Conservation (phyloP, 2,113 vertebrate species). For the Cheirogaleus medius region DNA sequence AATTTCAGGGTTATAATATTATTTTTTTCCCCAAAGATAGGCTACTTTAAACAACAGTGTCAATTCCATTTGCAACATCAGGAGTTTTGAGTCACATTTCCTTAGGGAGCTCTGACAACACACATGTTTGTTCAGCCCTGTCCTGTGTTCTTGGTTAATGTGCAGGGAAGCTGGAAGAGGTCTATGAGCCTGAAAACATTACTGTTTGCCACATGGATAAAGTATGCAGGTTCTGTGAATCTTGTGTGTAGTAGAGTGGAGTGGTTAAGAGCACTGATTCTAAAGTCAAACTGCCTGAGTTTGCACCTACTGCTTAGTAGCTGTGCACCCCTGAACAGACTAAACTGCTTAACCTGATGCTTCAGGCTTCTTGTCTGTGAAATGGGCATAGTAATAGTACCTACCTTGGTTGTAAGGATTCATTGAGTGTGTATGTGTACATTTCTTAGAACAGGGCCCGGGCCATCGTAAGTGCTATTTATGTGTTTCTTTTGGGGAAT, state of each 20-base stretch:
- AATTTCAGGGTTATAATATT: not conserved
- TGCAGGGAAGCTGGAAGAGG: not conserved
- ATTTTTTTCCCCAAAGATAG: not conserved
- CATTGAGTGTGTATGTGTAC: not conserved
- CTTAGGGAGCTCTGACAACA: not conserved
- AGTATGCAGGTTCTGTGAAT: not conserved
- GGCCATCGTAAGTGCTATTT: not conserved
- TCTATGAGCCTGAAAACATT: not conserved
- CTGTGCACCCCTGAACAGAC: not conserved
- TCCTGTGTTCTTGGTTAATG: not conserved
- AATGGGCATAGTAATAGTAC: not conserved
- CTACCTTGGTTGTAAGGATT: not conserved
- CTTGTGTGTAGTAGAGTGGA: not conserved
- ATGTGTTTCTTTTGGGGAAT: not conserved
- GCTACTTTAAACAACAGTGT: not conserved
- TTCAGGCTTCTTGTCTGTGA: not conserved
- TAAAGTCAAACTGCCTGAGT: not conserved
- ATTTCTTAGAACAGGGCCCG: not conserved
- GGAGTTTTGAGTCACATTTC: not conserved
- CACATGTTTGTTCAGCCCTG: not conserved
- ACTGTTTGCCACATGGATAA: not conserved
- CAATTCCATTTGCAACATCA: not conserved
- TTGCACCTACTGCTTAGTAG: not conserved
- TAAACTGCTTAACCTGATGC: not conserved
- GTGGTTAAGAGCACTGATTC: not conserved